Evolutionary conservation across 2,888 invertebrate genomes (phyloP).

Genomic region (Mesorhabditis sp.): DNA sequence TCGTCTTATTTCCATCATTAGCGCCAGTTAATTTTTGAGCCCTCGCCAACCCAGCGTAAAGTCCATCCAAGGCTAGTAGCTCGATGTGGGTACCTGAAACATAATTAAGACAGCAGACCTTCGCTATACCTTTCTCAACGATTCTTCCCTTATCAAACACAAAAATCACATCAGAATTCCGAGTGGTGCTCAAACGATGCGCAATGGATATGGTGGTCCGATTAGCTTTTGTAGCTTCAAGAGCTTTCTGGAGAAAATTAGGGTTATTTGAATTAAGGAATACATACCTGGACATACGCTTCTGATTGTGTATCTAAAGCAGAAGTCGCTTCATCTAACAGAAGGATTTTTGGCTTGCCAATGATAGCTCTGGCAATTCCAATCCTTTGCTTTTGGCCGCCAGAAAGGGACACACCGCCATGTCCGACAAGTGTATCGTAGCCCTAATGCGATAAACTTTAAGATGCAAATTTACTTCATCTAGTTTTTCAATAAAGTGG

Average conservation of each 20-base stretch:
- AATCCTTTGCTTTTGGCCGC: constrained; percentile 60
- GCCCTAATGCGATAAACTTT: constrained; percentile 16
- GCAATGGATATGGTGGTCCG: constrained; percentile 42
- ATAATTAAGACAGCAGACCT: background rate
- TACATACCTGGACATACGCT: constrained; percentile 47
- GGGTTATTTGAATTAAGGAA: background rate
- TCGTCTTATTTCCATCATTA: background rate
- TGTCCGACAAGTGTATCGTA: constrained; percentile 56
- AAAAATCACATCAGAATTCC: constrained; percentile 31
- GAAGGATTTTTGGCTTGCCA: constrained; percentile 58
- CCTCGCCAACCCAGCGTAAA: constrained; percentile 18
- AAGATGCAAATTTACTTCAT: constrained; percentile 15
- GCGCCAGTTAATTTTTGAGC: constrained; percentile 19
- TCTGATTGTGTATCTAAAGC: constrained; percentile 60
- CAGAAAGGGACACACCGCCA: constrained; percentile 58
- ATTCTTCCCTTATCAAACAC: constrained; percentile 32
- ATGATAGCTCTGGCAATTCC: constrained; percentile 58
- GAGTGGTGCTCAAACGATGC: constrained; percentile 42
- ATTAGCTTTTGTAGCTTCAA: constrained; percentile 31
- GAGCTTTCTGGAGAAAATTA: constrained; percentile 24
- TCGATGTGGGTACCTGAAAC: constrained; percentile 17
- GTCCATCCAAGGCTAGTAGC: constrained; percentile 13
- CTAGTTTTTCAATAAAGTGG: constrained; percentile 41
- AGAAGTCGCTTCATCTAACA: constrained; percentile 60
- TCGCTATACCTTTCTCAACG: constrained; percentile 17